Evolutionary conservation across 2,888 invertebrate genomes (phyloP), one percentile per base, ranked within the genome.

Genomic region (Julus scandinavius): DNA sequence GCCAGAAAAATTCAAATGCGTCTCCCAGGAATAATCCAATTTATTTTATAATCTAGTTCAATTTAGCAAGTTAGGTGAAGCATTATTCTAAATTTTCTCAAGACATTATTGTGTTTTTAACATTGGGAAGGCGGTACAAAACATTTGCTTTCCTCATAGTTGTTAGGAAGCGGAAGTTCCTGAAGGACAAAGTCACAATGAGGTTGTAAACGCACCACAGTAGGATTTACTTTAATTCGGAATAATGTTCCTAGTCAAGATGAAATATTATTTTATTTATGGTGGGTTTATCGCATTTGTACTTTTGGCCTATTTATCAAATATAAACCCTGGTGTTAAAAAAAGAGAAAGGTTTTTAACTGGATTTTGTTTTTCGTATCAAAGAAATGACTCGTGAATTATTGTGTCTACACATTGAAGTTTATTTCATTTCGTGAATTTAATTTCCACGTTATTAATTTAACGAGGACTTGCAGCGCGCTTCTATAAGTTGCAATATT

Each of bases 201-300:
- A 9, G 38, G 80, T 80, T 29, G 80, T 80, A 80, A 80, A 80
- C 38, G 15, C 80, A 80, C 80, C 11, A 72, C 72, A 38, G 38
- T 38, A 80, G 80, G 80, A 80, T 80, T 80, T 80, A 15, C 38
- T 80, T 80, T 80, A 80, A 80, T 80, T 72, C 29, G 11, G 29
- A 20, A 38, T 40, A 80, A 80, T 29, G 38, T 38, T 72, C 13
- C 29, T 80, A 80, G 80, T 80, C 80, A 80, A 13, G 13, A 40
- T 80, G 80, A 80, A 80, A 80, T 80, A 40, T 80, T 80, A 80
- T 80, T 80, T 80, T 80, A 80, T 80, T 72, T 80, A 80, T 38
- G 38, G 2, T 80, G 2, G 80, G 80, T 38, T 80, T 80, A 80
- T 11, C 80, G 80, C 80, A 45, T 80, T 80, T 80, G 80, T 38